Conservation (phyloP, 2,888 invertebrate genomes). For the Mimas tiliae region DNA sequence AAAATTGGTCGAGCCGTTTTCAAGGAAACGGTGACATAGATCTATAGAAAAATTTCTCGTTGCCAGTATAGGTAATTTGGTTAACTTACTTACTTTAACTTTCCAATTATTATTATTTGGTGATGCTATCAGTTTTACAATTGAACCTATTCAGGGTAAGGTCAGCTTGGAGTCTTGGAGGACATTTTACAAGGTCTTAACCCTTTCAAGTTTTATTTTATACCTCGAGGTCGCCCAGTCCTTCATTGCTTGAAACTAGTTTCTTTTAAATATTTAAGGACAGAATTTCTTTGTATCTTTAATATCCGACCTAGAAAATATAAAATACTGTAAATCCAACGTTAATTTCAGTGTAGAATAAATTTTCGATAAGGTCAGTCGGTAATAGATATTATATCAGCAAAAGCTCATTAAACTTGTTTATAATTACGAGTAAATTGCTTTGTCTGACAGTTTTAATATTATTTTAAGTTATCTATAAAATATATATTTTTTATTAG, state of each 20-base stretch:
- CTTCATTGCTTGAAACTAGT: not conserved
- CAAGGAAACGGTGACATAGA: too few species aligned
- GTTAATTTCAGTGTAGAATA: slow-evolving; percentile 20
- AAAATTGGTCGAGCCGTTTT: too few species aligned
- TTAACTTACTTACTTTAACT: too few species aligned
- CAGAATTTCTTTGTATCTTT: too few species aligned
- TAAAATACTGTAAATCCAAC: not conserved
- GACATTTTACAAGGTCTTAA: not conserved
- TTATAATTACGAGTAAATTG: not conserved
- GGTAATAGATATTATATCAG: not conserved
- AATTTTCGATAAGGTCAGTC: slow-evolving; percentile 22
- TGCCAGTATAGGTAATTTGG: too few species aligned
- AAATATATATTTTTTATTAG: too few species aligned
- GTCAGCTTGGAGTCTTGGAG: not conserved
- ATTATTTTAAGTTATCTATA: not conserved
- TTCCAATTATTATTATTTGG: not conserved
- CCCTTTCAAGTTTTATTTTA: not conserved
- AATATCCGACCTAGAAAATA: too few species aligned
- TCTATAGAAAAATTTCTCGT: too few species aligned
- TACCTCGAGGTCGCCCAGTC: not conserved
- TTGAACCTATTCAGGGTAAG: not conserved
- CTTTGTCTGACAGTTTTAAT: not conserved
- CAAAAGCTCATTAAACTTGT: not conserved
- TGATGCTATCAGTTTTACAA: not conserved
- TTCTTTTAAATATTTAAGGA: too few species aligned